Evolutionary conservation across 2,888 invertebrate species (phyloP), one percentile per base, ranked within the genome.

Genomic region (Spodoptera exigua): DNA sequence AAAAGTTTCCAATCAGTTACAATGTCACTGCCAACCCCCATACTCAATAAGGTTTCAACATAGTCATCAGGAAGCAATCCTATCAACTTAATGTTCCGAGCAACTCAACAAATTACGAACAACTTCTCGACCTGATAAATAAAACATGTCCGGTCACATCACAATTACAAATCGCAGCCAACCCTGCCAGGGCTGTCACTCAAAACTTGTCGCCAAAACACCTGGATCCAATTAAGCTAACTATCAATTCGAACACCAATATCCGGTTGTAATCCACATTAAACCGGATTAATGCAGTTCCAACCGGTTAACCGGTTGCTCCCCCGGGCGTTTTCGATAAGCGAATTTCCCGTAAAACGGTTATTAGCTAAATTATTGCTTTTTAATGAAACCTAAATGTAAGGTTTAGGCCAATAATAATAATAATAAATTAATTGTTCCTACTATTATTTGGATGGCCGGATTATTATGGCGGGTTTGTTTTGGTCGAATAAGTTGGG

Each of bases 221-320:
- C 53, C 59, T 61, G 61, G 49, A 54, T 39, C 56, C 71, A 71
- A 74, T 77, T 74, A 77, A 61, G 64, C 62, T 58, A 77, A 77
- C 62, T 70, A 76, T 56, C 58, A 59, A 51, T 48, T 54, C 70
- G 58, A 61, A 81, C 75, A 73, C 66, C 78, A 60, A 72, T 80
- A 82, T 64, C 83, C 80, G 85, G 82, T 75, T 82, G 85, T 87
- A 86, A 88, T 84, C 86, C 82, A 82, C 81, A 79, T 81, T 79
- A 85, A 83, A 82, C 89, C 85, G 79, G 84, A 74, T 83, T 86
- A 85, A 86, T 86, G 84, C 86, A 82, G 86, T 86, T 84, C 85
- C 76, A 76, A 76, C 81, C 79, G 81, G 83, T 75, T 82, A 74
- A 76, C 74, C 76, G 69, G 69, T 72, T 27, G 59, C 61, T 76